Base-by-base conservation (phyloP, 1,140 invertebrate species). In the Bombus confusus region DNA sequence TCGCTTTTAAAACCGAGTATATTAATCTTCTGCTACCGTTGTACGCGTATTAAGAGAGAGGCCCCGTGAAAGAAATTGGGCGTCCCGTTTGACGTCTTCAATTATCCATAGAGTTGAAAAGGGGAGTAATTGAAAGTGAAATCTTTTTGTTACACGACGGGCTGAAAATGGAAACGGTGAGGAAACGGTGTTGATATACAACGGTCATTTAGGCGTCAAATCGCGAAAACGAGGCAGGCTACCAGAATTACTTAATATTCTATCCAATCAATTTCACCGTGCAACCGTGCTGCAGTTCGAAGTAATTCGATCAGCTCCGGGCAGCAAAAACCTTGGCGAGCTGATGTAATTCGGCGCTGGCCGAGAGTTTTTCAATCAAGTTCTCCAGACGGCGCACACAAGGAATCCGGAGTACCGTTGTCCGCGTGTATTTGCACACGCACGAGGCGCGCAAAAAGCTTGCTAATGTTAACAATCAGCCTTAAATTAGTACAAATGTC, bases 1-100 rank as follows among this genome's bases (percentile, higher is more conserved):
- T 71, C 76, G 31, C 83, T 41, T 31, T 22, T 57, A 43, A 43
- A 39, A 39, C 12, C 22, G 41, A 80, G 83, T 80, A 62, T 62
- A 85, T 80, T 80, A 85, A 80, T 85, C 82, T 71, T 79, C 31
- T 22, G 73, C 52, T 47, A 52, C 68, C 47, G 34, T 52, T n/a
- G 66, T 25, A n/a, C 34, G 68, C 28, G 8, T 39, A 78, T 78
- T 43, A 73, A 81, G 72, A 62, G 10, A 12, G 2, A 39, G 15
- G 18, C 6, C 39, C 12, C 18, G 22, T 8, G 31, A 37, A n/a
- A 31, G 69, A 22, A 39, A 81, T 41, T 41, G 22, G 12, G 18
- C 31, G 39, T 73, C 52, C 41, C 39, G 31, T 69, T 39, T n/a
- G 47, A 80, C 25, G 25, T 71, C 47, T 80, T 80, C 39, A n/a